phyloP scores from a whole-genome alignment of 2,888 invertebrate genomes.

The Andrena chrysosceles region DNA sequence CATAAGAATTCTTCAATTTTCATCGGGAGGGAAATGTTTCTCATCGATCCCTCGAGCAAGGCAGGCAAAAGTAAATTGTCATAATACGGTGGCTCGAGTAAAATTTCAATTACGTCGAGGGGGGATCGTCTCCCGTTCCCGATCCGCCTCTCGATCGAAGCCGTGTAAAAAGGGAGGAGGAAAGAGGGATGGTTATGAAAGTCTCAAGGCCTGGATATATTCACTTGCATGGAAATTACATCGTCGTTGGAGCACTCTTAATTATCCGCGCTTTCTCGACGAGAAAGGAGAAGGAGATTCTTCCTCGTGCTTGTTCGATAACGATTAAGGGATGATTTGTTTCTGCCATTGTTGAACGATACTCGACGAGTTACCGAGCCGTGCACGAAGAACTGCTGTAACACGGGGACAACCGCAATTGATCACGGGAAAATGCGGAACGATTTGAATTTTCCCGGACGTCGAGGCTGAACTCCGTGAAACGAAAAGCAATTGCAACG shows the following conservation, averaged over 20 bases:
- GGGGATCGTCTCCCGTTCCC: background rate
- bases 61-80: background rate
- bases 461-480: no score
- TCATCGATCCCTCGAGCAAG: background rate
- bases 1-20: background rate
- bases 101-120: conserved; percentile 9
- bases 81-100: background rate
- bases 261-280: background rate
- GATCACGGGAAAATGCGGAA: no score
- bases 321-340: background rate
- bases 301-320: background rate
- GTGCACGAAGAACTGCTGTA: no score
- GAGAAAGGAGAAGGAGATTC: background rate
- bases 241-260: background rate
- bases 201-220: background rate
- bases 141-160: background rate
- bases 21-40: conserved; percentile 1
- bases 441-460: no score
- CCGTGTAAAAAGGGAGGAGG: background rate
- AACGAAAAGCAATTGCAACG: no score
- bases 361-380: no score
- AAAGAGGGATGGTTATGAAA: background rate
- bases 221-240: background rate
- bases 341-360: background rate
- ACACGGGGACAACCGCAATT: no score